Evolutionary conservation across 2,888 invertebrate genomes (phyloP), one percentile per base, ranked within the genome.

Genomic region (Eupithecia centaureata): DNA sequence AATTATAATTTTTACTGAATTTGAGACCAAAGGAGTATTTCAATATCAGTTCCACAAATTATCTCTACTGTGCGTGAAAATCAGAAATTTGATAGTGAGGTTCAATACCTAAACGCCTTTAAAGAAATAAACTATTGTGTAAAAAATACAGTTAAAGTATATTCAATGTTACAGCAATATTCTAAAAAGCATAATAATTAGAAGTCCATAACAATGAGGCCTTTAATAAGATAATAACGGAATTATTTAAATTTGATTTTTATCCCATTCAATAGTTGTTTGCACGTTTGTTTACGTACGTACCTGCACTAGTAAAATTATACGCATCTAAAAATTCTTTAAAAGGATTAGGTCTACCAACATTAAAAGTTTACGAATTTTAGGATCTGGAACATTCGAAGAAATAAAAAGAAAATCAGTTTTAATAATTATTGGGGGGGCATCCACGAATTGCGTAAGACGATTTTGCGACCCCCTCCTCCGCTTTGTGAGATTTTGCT

Each of bases 121-220:
- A 54, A n/a, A 28, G 13, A 27, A 52, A 27, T 52, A 52, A 52
- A 28, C 47, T 52, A 59, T 57, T 74, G 61, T 67, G 63, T 67
- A 79, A 79, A 79, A 78, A 79, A 82, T 84, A 83, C 84, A 86
- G 84, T 85, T 86, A 84, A 78, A 73, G 71, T 76, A 72, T 32
- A 56, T 56, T 30, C 28, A 54, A 54, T 56, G 54, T 56, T 56
- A 57, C 18, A 57, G 32, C 57, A 57, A 57, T 57, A 33, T 57
- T 57, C 32, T 57, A 30, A 57, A 32, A 32, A 33, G 85, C 85
- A 85, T 86, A 84, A 84, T 85, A 84, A 72, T 76, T 72, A 67
- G 28, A 30, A 38, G 57, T 25, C 56, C 47, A 22, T 47, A 22
- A 64, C 47, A 15, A n/a, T 30, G 57, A 47, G 51, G 64, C 58